Percentiles rank a stretch among this genome's conserved stretches.
phyloP scores from a whole-genome alignment of 2,888 invertebrate genomes.

The Abrostola tripartita region DNA sequence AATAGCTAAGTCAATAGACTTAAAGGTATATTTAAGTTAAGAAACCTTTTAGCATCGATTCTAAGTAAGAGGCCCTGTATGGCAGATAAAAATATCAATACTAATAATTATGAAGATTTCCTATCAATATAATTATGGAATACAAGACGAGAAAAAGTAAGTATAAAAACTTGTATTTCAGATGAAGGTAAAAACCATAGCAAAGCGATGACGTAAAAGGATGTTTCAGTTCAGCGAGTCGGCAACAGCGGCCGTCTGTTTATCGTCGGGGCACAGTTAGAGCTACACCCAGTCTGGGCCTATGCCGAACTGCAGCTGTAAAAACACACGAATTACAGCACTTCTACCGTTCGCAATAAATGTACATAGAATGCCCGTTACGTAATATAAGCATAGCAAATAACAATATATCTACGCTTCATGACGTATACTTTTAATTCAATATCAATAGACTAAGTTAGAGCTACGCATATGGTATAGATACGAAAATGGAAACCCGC shows the following conservation, averaged over 20 bases:
- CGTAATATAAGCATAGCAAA: constrained; percentile 66
- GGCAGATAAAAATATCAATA: too few relatives aligned
- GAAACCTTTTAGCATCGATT: too few relatives aligned
- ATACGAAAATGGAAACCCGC: neutral
- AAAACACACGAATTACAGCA: constrained; percentile 82
- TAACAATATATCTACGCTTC: constrained; percentile 52
- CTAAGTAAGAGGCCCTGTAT: too few relatives aligned
- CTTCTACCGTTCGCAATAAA: constrained; percentile 73
- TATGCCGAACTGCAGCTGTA: constrained; percentile 84
- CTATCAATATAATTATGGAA: constrained; percentile 54
- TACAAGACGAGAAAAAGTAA: too few relatives aligned
- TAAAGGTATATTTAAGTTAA: too few relatives aligned
- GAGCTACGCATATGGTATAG: constrained; percentile 2
- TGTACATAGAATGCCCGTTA: constrained; percentile 70
- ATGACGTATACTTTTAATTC: constrained; percentile 22
- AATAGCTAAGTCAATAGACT: too few relatives aligned
- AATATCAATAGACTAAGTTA: constrained; percentile 30
- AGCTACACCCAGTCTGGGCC: constrained; percentile 78
- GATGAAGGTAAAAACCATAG: constrained; percentile 76
- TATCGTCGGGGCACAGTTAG: constrained; percentile 84
- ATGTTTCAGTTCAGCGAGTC: constrained; percentile 87
- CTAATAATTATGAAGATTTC: constrained; percentile 27
- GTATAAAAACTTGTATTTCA: constrained; percentile 58
- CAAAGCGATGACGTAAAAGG: constrained; percentile 87
- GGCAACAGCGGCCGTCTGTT: constrained; percentile 85